Percentiles rank a stretch among this genome's conserved stretches.
Conservation (phyloP, 92 coral and sea anemone genomes). For the Heliopora coerulea region DNA sequence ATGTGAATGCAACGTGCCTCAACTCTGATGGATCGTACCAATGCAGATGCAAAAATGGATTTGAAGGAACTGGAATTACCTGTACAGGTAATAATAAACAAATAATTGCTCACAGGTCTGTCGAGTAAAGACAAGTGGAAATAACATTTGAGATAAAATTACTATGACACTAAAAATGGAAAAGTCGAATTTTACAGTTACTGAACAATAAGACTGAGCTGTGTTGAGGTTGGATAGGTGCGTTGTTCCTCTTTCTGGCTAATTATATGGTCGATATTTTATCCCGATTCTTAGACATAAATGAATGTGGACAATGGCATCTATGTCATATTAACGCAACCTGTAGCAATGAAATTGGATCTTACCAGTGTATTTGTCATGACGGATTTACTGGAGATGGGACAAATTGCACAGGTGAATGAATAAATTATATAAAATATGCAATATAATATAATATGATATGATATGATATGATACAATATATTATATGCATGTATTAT, state of each 20-base stretch:
- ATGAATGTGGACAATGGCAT: background rate
- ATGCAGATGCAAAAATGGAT: slow-evolving; percentile 48
- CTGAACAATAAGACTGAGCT: too few species aligned
- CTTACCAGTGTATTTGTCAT: slow-evolving; percentile 48
- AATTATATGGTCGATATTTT: too few species aligned
- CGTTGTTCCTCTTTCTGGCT: too few species aligned
- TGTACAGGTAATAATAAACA: slow-evolving; percentile 45
- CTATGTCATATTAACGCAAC: slow-evolving; percentile 31
- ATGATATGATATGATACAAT: background rate
- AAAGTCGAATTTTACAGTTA: too few species aligned
- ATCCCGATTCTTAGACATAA: background rate
- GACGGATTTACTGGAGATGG: slow-evolving; percentile 54
- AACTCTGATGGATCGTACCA: slow-evolving; percentile 37
- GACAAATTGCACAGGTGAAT: slow-evolving; percentile 40
- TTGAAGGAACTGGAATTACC: slow-evolving; percentile 12
- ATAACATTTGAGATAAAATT: too few species aligned
- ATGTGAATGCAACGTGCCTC: slow-evolving; percentile 7
- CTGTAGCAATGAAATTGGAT: slow-evolving; percentile 55
- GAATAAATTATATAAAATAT: background rate
- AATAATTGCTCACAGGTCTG: too few species aligned
- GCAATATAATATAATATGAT: background rate
- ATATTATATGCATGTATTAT: too few species aligned
- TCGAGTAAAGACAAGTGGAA: too few species aligned
- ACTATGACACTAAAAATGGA: too few species aligned
- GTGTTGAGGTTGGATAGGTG: too few species aligned